Base-by-base conservation (phyloP, 2,888 invertebrate genomes). In the Mimachlamys varia region DNA sequence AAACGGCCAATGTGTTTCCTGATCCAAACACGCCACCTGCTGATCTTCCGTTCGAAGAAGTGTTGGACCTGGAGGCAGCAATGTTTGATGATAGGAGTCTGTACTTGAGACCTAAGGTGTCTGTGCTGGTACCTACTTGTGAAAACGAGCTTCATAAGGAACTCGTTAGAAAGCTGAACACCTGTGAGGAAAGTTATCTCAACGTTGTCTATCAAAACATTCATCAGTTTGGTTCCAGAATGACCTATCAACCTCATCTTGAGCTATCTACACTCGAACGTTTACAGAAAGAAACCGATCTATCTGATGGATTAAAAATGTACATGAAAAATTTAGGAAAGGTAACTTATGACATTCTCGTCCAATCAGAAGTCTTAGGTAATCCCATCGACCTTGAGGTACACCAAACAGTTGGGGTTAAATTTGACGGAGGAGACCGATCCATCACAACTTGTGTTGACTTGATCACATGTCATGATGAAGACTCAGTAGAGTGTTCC, bases 251-350 rank as follows among this genome's bases (percentile, higher is more conserved):
- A 76, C 76, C 76, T 33, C 76, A 76, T 33, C 76, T 27, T 22
- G 76, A 76, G 76, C 33, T 76, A 76, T 76, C 76, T 76, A 76
- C 76, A 27, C 76, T 76, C 33, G 76, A 76, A 76, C 27, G 76
- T 27, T 76, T 22, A 76, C 27, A 27, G 33, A 33, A 76, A 33
- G 15, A 76, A 27, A 76, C 33, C 10, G 76, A 76, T 27, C 33
- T 76, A 76, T 76, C 76, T 33, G 76, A 76, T 33, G 33, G 33
- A 12, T 76, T 76, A 33, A 76, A 76, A 76, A 17, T 76, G 7
- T 76, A 76, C 76, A 76, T 76, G 76, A 76, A 76, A 27, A 76
- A 76, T 76, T 17, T 76, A 76, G 76, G 76, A 76, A 76, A 33
- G 76, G 76, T 76, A 17, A 76, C 76, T 15, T 76, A 76, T 76